Evolutionary conservation across 1,140 invertebrate genomes (phyloP).

Genomic region (Steinernema feltiae): DNA sequence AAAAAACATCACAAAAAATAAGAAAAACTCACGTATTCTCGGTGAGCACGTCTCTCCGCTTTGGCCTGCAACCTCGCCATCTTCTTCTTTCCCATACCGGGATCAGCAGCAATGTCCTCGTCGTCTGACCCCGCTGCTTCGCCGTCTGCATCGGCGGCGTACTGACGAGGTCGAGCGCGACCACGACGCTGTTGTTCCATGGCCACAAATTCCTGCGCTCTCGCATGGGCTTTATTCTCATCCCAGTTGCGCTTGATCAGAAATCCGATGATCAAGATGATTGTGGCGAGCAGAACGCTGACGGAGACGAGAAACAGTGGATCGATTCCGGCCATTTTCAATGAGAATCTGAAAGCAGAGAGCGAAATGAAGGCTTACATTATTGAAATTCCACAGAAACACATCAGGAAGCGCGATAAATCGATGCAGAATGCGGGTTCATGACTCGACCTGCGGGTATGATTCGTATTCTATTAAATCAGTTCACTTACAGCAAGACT

Average conservation of each 20-base stretch:
- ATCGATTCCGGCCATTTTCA: no score
- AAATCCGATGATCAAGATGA: constrained; percentile 20
- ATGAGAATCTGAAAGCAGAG: no score
- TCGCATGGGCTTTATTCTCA: constrained; percentile 21
- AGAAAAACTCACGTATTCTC: constrained; percentile 46
- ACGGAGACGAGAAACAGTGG: constrained; percentile 30
- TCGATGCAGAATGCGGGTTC: no score
- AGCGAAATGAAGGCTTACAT: no score
- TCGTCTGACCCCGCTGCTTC: neutral
- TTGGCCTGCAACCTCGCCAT: constrained; percentile 53
- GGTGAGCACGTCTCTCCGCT: constrained; percentile 44
- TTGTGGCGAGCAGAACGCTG: constrained; percentile 17
- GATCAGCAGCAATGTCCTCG: neutral
- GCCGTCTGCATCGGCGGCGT: constrained; percentile 9
- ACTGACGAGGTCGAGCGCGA: constrained; percentile 19
- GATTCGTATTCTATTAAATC: no score
- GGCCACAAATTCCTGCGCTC: constrained; percentile 22
- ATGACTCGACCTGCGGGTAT: no score
- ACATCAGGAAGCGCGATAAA: no score
- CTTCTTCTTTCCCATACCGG: constrained; percentile 54
- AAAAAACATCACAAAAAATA: no score
- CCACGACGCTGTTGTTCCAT: constrained; percentile 27
- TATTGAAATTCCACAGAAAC: no score
- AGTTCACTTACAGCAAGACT: no score
- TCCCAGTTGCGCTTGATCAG: constrained; percentile 31